Base-by-base conservation (phyloP, 2,797 vertebrate genomes). In the Bufotes viridis region DNA sequence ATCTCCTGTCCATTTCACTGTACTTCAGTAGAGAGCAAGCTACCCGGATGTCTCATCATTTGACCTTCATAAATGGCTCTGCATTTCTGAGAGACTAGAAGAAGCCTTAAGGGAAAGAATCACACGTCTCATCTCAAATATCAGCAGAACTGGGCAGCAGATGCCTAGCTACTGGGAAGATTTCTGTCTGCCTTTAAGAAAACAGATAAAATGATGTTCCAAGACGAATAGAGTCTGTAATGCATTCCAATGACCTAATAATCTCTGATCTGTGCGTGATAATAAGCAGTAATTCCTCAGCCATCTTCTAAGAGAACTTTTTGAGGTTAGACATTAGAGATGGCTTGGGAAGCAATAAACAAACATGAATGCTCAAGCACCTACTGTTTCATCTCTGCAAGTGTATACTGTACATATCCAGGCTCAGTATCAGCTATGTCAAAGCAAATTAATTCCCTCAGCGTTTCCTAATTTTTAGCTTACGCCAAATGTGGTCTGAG, bases 401-500 rank as follows among this genome's bases (percentile, higher is more conserved):
- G 90, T 86, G 88, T 90, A n/a, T 90, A 82, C 60, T 34, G 29
- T 34, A 34, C 29, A 90, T 90, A 79, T 63, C 63, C 81, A 87
- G 42, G 49, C 70, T 89, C 89, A 69, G 88, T 90, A 91, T 90
- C 82, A 89, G 13, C 57, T 29, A 75, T 90, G 81, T 91, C 91
- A 91, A 92, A 94, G 79, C 65, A 93, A 93, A 91, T 92, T 92
- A 92, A 92, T 93, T 92, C 91, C 60, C 87, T 86, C 90, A 91
- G 74, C 92, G 92, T 92, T 93, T 93, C 90, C 90, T 88, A 85
- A 93, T 92, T 94, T 92, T 92, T 88, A 93, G 90, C 89, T 90
- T 87, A 76, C 74, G 85, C 58, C 89, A 78, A 92, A 90, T 72
- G 76, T 86, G 86, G 82, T 91, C 91, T 74, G 69, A 90, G 85